Evolutionary conservation across 1,140 invertebrate genomes (phyloP), one percentile per base, ranked within the genome.

Genomic region (Drosophila murphyi): DNA sequence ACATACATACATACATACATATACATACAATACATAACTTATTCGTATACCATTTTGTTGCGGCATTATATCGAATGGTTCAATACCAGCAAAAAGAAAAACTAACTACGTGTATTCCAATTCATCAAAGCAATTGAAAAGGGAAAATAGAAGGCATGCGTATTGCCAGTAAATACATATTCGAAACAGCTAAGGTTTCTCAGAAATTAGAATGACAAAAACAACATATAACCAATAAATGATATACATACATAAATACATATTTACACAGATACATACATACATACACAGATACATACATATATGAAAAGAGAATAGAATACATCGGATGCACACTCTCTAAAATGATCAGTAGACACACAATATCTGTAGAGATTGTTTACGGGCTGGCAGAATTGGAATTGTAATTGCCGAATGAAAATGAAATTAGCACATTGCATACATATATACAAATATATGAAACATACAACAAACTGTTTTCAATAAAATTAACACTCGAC

Each of bases 61-160:
- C 78, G 47, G 74, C 80, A 80, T 82, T 83, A 80, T 76, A 47
- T 39, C 43, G 68, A 43, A 75, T 73, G 67, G 72, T 65, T 51
- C 57, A 69, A 76, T 55, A 63, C 60, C 55, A 65, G 47, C 50
- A 65, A 47, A 48, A 55, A 56, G 47, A 83, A 77, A 51, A 78
- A 71, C 60, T 78, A 90, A 79, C 85, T 89, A 90, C 86, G 86
- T 90, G 85, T 89, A 89, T 90, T 90, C 85, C 85, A 90, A 86
- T 90, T 90, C 81, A 89, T 81, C 72, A 89, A 89, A 90, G 85
- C 85, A 89, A 90, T 89, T 85, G 78, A 90, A 86, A 80, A 86
- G 73, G 72, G 64, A 83, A 78, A 81, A 80, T 74, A 80, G 67
- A 80, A 67, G 52, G 73, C 57, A 69, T 63, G 32, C 70, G 59